A percentile compares a stretch with the other conserved stretches of the same genome.
Evolutionary conservation across 2,888 invertebrate species (phyloP).

Genomic region (Luperina nickerlii): DNA sequence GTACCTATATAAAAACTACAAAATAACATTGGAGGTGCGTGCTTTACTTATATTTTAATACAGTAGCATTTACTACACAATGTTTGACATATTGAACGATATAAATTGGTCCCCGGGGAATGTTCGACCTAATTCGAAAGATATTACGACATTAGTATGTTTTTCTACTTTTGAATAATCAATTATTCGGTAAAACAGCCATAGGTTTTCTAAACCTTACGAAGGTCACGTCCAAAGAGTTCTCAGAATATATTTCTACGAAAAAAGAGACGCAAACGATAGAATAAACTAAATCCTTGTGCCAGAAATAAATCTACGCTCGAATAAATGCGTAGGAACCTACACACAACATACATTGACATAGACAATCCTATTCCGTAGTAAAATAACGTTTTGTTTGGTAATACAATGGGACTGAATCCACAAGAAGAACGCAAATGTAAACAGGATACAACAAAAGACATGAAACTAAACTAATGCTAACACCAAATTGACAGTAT

Average conservation of each 20-base stretch:
- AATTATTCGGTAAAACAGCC: neutral
- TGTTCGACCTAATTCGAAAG: conserved; percentile 10
- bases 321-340: conserved; percentile 5
- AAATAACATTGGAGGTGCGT: neutral
- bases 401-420: conserved; percentile 34
- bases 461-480: conserved; percentile 19
- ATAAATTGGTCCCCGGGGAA: conserved; percentile 14
- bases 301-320: conserved; percentile 5
- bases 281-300: conserved; percentile 1
- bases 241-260: neutral
- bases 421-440: conserved; percentile 42
- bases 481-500: conserved; percentile 43
- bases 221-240: neutral
- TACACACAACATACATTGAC: conserved; percentile 3
- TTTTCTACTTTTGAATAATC: neutral
- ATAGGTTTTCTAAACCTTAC: neutral
- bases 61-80: conserved; percentile 14
- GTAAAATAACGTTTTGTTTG: conserved; percentile 50
- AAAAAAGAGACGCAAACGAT: neutral
- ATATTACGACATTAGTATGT: neutral
- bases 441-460: conserved; percentile 53
- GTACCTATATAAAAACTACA: neutral
- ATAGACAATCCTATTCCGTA: conserved; percentile 8
- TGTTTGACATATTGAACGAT: conserved; percentile 30
- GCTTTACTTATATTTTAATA: conserved; percentile 1